Evolutionary conservation across 2,888 invertebrate genomes (phyloP), one percentile per base, ranked within the genome.

Genomic region (Temnothorax ravouxi): DNA sequence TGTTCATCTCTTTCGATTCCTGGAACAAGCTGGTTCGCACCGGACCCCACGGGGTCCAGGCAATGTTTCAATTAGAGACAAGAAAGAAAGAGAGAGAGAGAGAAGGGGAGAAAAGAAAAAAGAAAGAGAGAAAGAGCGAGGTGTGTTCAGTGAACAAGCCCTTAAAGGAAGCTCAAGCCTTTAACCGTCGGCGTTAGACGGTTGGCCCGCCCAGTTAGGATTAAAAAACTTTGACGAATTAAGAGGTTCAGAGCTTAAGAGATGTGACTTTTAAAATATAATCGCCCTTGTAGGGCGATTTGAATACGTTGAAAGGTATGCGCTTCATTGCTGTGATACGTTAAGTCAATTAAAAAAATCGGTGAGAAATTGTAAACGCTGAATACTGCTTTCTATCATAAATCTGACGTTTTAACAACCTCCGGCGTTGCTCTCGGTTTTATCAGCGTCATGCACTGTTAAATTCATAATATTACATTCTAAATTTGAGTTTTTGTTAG

Each of bases 41-140:
- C 87, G 88, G 89, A 90, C 90, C 89, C 90, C 89, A 90, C 91
- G 69, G 86, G 86, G 87, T 84, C 84, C 85, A 84, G 89, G 88
- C 91, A 91, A 91, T 91, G 91, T 91, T 91, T 91, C 91, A 91
- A 91, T 91, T 91, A 91, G 89, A 86, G 88, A 87, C 84, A 84
- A 84, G 84, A 25, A 79, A 77, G 50, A 47, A 47, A 34, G 52
- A 66, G 52, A 76, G 62, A 50, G 74, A 82, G 71, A 6, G 34
- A 34, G 34, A 2, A 34, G 0, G 59, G 38, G n/a, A 47, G 52
- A 44, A n/a, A 44, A 2, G 29, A 29, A 77, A 84, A 71, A 81
- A 41, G 25, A 52, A 34, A 54, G 71, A 54, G 54, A 54, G 41
- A 72, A 29, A 62, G 41, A 34, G 25, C 41, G 29, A 84, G 18